Percentiles rank a stretch among this genome's conserved stretches.
These are phyloP conservation scores for Lasioglossum lativentre DNA, from an alignment of 2,888 invertebrate species.

Conservation along the genomic window DNA sequence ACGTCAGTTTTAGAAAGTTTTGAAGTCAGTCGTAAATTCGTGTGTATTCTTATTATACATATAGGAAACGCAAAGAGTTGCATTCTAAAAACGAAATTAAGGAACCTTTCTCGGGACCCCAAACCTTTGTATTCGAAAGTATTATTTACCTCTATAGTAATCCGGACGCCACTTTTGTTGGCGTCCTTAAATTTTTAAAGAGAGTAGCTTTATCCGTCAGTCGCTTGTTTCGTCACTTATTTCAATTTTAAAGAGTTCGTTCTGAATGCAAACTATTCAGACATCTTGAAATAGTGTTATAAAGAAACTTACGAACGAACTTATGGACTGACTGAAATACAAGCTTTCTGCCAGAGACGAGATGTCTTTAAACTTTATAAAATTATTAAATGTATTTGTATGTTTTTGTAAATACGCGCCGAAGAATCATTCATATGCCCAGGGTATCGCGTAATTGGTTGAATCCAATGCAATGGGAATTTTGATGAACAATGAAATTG, in stretches of 20 bases:
- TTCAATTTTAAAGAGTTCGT: neutral
- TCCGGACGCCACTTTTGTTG: neutral
- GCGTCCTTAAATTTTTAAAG: neutral
- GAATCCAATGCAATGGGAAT: neutral
- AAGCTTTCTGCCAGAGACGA: slow-evolving; percentile 12
- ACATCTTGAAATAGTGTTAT: neutral
- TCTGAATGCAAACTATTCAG: neutral
- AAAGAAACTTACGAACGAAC: neutral
- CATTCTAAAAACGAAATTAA: neutral
- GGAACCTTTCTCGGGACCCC: neutral
- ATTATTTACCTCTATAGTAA: neutral
- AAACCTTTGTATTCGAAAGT: neutral
- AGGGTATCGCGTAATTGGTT: neutral
- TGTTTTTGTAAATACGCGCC: slow-evolving; percentile 76
- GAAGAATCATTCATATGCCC: slow-evolving; percentile 63
- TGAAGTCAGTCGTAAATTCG: neutral
- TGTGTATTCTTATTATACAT: neutral
- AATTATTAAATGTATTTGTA: slow-evolving; percentile 69
- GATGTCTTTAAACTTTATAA: slow-evolving; percentile 34
- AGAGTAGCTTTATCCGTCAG: neutral
- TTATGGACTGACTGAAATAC: neutral
- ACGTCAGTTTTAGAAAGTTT: neutral
- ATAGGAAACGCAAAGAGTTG: neutral
- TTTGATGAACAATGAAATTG: neutral
- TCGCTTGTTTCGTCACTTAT: neutral